A percentile compares a stretch with the other conserved stretches of the same genome.
These are phyloP conservation scores for Byasa hedistus DNA, from an alignment of 2,888 invertebrate genomes.

Conservation along the genomic window DNA sequence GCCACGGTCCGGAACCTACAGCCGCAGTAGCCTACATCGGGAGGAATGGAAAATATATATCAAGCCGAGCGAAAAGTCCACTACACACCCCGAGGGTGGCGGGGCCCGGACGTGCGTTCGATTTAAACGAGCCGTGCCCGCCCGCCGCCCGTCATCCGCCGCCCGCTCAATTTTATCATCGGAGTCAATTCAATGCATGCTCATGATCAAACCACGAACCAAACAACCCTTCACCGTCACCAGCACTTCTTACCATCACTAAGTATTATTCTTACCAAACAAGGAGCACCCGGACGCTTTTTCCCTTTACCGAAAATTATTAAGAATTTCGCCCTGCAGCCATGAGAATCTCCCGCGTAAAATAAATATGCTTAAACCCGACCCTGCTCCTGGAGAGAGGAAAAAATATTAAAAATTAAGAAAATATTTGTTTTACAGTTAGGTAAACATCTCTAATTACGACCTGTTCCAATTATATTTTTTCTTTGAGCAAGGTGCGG, in stretches of 20 bases:
- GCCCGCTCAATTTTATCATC: conserved; percentile 51
- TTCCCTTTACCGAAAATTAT: conserved; percentile 11
- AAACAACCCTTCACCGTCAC: not conserved
- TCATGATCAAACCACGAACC: conserved; percentile 30
- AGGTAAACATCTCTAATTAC: conserved; percentile 80
- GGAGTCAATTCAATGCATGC: conserved; percentile 39
- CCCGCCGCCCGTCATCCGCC: conserved; percentile 47
- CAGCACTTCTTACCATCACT: too few species aligned
- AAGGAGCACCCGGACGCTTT: not conserved
- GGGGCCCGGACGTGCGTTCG: conserved; percentile 76
- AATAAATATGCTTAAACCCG: conserved; percentile 79
- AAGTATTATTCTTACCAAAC: not conserved
- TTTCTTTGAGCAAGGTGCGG: conserved; percentile 64
- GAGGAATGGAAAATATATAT: conserved; percentile 78
- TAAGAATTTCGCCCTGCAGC: conserved; percentile 53
- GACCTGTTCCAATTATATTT: conserved; percentile 78
- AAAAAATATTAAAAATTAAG: conserved; percentile 76
- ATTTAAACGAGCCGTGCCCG: conserved; percentile 73
- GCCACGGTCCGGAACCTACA: conserved; percentile 58
- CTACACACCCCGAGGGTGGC: conserved; percentile 69
- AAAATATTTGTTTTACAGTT: conserved; percentile 79
- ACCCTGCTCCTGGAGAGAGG: conserved; percentile 61
- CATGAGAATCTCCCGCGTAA: conserved; percentile 61
- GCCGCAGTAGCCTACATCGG: conserved; percentile 69
- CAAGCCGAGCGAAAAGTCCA: conserved; percentile 78